Percentiles rank a stretch among this genome's conserved stretches.
Evolutionary conservation across 2,113 vertebrate species (phyloP).

Genomic region (Elephantulus edwardii): DNA sequence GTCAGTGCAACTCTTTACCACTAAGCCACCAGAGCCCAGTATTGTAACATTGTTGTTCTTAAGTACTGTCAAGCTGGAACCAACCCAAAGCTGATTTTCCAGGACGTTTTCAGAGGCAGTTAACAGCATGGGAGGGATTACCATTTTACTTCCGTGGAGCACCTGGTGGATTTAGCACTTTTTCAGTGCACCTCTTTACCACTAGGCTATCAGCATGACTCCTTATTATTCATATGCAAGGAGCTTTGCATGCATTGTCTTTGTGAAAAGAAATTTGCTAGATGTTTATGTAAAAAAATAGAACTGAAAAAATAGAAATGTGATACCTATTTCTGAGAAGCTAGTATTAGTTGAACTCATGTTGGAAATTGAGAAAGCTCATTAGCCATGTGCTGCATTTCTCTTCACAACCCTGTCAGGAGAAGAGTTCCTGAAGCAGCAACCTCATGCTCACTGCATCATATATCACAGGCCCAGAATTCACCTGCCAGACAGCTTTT

Average conservation of each 20-base stretch:
- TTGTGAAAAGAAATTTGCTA: slow-evolving; percentile 43
- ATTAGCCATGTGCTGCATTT: not conserved
- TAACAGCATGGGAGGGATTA: too few relatives aligned
- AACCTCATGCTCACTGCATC: not conserved
- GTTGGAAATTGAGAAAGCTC: not conserved
- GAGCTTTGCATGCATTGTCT: not conserved
- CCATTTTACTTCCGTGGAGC: too few relatives aligned
- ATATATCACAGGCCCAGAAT: not conserved
- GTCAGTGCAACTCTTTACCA: too few relatives aligned
- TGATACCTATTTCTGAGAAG: not conserved
- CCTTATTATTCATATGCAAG: not conserved
- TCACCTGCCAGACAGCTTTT: not conserved
- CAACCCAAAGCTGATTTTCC: too few relatives aligned
- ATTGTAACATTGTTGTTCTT: too few relatives aligned
- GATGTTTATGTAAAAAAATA: too few relatives aligned
- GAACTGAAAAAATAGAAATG: slow-evolving; percentile 14
- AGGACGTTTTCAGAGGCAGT: too few relatives aligned
- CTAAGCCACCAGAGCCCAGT: too few relatives aligned
- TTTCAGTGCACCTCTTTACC: too few relatives aligned
- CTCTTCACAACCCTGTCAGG: not conserved
- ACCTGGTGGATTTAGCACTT: too few relatives aligned
- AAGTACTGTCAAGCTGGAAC: too few relatives aligned
- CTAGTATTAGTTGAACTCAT: slow-evolving; percentile 39
- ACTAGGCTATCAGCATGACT: too few relatives aligned
- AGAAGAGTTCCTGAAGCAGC: not conserved